Evolutionary conservation across 2,797 vertebrate genomes (phyloP).

Genomic region (Sebastes elongatus): DNA sequence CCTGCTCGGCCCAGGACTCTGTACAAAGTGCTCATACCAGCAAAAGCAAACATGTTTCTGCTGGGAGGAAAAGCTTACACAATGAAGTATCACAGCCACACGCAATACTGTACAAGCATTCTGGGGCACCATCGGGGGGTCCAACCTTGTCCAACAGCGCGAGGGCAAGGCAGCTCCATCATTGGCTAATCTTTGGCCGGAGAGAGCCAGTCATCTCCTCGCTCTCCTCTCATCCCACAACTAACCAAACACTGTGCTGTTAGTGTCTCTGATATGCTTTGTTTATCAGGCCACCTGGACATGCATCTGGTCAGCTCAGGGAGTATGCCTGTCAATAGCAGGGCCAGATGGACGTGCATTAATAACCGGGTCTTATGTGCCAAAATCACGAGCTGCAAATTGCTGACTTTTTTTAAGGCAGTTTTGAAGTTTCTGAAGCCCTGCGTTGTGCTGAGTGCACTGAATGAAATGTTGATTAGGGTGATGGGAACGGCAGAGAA

Average conservation of each 20-base stretch:
- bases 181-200: conserved; percentile 66
- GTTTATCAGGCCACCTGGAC: conserved; percentile 78
- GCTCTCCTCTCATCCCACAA: conserved; percentile 69
- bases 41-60: conserved; percentile 82
- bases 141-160: conserved; percentile 55
- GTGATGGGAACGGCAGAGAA: conserved; percentile 42
- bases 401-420: conserved; percentile 21
- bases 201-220: conserved; percentile 64
- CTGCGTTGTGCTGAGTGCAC: neutral
- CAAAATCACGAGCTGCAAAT: conserved; percentile 39
- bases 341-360: conserved; percentile 76
- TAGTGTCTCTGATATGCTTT: conserved; percentile 65
- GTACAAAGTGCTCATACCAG: conserved; percentile 83
- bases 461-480: conserved; percentile 50
- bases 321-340: conserved; percentile 56
- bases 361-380: conserved; percentile 63
- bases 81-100: conserved; percentile 73
- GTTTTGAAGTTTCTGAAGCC: conserved; percentile 30
- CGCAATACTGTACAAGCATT: conserved; percentile 76
- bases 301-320: conserved; percentile 71
- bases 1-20: conserved; percentile 67
- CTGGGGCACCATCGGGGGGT: conserved; percentile 71
- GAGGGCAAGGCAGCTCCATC: conserved; percentile 52
- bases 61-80: conserved; percentile 73
- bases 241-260: conserved; percentile 68